Evolutionary conservation across 2,797 vertebrate species (phyloP).

Genomic region (Cossypha niveicapilla): DNA sequence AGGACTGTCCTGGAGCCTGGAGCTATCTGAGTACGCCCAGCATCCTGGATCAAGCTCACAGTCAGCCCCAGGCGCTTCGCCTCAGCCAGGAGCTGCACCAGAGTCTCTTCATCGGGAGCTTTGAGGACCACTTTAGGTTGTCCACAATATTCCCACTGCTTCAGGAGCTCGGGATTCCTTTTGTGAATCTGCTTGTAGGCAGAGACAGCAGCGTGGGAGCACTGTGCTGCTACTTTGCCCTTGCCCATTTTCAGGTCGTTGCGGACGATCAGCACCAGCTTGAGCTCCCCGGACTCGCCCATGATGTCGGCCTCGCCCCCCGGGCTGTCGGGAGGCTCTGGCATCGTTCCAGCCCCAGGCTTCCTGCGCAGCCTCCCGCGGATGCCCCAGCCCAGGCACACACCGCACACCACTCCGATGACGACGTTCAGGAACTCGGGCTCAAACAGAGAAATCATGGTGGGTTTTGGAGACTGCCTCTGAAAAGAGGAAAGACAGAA

Average conservation of each 20-base stretch:
- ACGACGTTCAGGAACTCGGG: slow-evolving; percentile 74
- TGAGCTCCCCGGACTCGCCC: slow-evolving; percentile 91
- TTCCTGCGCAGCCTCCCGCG: slow-evolving; percentile 61
- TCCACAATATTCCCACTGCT: slow-evolving; percentile 93
- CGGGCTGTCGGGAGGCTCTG: fast-evolving
- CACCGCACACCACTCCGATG: slow-evolving; percentile 83
- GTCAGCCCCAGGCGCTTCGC: slow-evolving; percentile 85
- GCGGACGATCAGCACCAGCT: slow-evolving; percentile 92
- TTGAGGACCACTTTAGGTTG: slow-evolving; percentile 96
- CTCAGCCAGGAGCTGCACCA: slow-evolving; percentile 82
- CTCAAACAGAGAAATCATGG: slow-evolving; percentile 81
- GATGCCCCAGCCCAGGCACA: slow-evolving; percentile 88
- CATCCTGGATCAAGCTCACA: slow-evolving; percentile 93
- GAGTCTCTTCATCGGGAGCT: slow-evolving; percentile 85
- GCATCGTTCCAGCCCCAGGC: background rate
- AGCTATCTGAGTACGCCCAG: slow-evolving; percentile 93
- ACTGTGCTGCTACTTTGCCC: slow-evolving; percentile 94
- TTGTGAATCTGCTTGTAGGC: slow-evolving; percentile 89
- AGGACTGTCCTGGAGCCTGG: slow-evolving; percentile 92
- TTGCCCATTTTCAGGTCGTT: slow-evolving; percentile 97
- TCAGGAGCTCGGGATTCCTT: slow-evolving; percentile 86
- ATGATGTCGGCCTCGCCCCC: slow-evolving; percentile 75
- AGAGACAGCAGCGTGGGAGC: slow-evolving; percentile 91
- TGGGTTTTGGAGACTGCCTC: background rate
- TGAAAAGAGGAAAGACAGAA: background rate